Base-by-base conservation (phyloP, 2,888 invertebrate species). In the Microplitis deprimator region DNA sequence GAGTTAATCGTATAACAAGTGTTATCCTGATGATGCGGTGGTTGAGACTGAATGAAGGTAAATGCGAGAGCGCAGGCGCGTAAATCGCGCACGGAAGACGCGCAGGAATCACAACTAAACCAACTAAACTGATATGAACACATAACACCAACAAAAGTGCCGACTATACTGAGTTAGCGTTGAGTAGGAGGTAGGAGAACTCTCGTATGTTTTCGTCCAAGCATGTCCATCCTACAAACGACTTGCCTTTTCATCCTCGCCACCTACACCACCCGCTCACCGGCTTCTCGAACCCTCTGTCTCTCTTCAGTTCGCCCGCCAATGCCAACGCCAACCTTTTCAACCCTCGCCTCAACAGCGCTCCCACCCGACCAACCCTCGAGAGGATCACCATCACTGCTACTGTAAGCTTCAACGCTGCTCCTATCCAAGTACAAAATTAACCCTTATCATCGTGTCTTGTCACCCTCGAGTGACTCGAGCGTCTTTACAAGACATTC, bases 381-480 rank as follows among this genome's bases (percentile, higher is more conserved):
- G 20, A 6, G 59, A 64, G 72, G 38, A 72, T 72, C 64, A 69
- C 68, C 73, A 77, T 73, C 73, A 50, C 50, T 50, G 50, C 50
- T 50, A 50, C 64, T 73, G 50, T 77, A 62, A 73, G 73, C 16
- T 84, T 85, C 82, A 84, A 83, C 82, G 83, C 78, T 76, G 80
- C 80, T 79, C 77, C 78, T 80, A 81, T 80, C 77, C 84, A 84
- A 82, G 82, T 84, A 83, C 85, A 85, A 87, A 85, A 87, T 87
- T 86, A 87, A 87, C 87, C 87, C 87, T 87, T 87, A 87, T 88
- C 88, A 87, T 85, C 86, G 76, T 76, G 76, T 79, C 70, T 78
- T 73, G 71, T 67, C 69, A 72, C 78, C 76, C 74, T 62, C 74
- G 62, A 67, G 68, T 69, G 59, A 68, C 29, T 50, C 60, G 68